Evolutionary conservation across 1,140 invertebrate species (phyloP), one percentile per base, ranked within the genome.

Genomic region (Drosophila seguyi): DNA sequence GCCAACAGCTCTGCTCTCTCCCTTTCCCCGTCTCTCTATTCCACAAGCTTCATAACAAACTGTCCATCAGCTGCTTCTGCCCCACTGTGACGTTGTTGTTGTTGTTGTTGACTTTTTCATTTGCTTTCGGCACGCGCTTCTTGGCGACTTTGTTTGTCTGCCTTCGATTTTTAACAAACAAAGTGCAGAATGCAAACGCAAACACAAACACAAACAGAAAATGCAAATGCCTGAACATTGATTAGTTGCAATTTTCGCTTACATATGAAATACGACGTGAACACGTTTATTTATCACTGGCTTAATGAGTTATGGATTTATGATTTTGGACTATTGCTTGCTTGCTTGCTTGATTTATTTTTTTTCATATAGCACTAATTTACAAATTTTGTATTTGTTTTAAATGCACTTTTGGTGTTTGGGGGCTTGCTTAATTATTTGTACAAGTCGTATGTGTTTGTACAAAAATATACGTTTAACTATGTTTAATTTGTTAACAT

Each of bases 391-490:
- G n/a, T 58, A 63, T 47, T 47, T 6, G 36, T 45, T 20, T 81
- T 90, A 88, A 88, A 88, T 88, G 85, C 85, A 88, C 85, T 88
- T 88, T 88, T 84, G 68, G 84, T 84, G 83, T 79, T 83, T 75
- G 50, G 48, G 11, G 29, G 67, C 56, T 53, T 50, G 44, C 56
- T 81, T 48, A 22, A 48, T 25, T 57, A n/a, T 11, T 78, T 45
- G 29, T 67, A 68, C 61, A 41, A 52, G 41, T 60, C 31, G 57
- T 44, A 47, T 74, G 58, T 87, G 47, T 25, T 2, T 50, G n/a
- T 18, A 87, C 68, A 88, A 88, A 88, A 81, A 88, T 88, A 88
- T 81, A 71, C 44, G 47, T 48, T 45, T 48, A 48, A 61, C 31
- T 67, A 78, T 75, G 55, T 62, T 71, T 60, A 52, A 63, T 66